Evolutionary conservation across 2,888 invertebrate species (phyloP).

Genomic region (Drosophila pseudotalamancana): DNA sequence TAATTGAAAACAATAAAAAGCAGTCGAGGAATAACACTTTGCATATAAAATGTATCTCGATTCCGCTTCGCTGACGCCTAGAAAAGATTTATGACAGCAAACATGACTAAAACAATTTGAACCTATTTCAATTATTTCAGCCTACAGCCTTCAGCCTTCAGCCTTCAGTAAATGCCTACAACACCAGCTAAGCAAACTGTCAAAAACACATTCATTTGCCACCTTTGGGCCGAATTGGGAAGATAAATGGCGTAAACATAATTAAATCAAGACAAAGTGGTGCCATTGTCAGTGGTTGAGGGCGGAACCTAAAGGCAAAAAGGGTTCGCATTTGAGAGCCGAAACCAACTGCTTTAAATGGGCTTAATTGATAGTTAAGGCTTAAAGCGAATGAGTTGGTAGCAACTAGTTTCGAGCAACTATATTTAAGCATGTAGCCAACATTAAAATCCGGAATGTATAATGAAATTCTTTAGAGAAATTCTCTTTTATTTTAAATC

Average conservation of each 20-base stretch:
- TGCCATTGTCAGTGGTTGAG: background rate
- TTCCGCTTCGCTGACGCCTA: background rate
- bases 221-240: background rate
- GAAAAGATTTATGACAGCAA: conserved; percentile 5
- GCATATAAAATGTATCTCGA: background rate
- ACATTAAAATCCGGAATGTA: too few relatives aligned
- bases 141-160: too few relatives aligned
- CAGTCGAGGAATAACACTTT: background rate
- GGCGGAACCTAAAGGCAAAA: background rate
- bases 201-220: conserved; percentile 16
- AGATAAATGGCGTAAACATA: conserved; percentile 20
- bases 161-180: background rate
- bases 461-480: too few relatives aligned
- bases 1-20: background rate
- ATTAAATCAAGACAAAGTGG: conserved; percentile 11
- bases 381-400: background rate
- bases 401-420: too few relatives aligned
- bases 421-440: too few relatives aligned
- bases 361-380: background rate
- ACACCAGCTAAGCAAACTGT: background rate
- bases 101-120: background rate
- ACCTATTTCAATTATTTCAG: conserved; percentile 10
- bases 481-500: too few relatives aligned
- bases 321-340: background rate
- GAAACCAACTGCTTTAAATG: too few relatives aligned